Evolutionary conservation across 2,888 invertebrate species (phyloP).

Genomic region (Sipha maydis): DNA sequence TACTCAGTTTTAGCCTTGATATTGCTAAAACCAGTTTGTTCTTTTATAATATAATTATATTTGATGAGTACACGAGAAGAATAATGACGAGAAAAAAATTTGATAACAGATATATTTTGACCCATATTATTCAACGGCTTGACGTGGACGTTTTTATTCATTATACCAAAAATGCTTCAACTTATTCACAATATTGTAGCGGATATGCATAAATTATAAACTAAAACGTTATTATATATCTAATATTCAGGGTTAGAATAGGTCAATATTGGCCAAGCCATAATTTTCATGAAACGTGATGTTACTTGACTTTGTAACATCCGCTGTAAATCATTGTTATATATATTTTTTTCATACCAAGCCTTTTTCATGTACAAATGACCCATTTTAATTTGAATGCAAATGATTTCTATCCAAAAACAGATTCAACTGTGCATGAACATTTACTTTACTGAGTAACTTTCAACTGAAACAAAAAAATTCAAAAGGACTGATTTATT

Average conservation of each 20-base stretch:
- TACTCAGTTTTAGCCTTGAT: no score
- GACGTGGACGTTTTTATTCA: neutral
- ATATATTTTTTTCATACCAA: neutral
- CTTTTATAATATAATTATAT: no score
- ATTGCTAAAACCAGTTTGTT: no score
- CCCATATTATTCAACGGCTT: neutral
- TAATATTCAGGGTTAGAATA: neutral
- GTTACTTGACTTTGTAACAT: conserved; percentile 9
- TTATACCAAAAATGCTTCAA: neutral
- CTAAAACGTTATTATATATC: neutral
- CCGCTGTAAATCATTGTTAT: conserved; percentile 28
- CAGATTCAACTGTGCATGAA: neutral
- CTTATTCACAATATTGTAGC: neutral
- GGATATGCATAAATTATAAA: conserved; percentile 2
- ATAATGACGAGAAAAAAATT: no score
- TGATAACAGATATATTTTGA: no score
- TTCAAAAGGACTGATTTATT: no score
- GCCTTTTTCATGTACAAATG: neutral
- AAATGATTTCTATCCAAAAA: neutral
- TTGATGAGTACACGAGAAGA: no score
- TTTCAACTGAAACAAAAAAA: neutral
- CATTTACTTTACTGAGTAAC: neutral
- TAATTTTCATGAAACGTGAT: conserved; percentile 34
- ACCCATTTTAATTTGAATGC: neutral
- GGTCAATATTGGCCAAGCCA: neutral